phyloP scores from a whole-genome alignment of 2,797 vertebrate genomes.

The Sebastiscus albofasciatus region DNA sequence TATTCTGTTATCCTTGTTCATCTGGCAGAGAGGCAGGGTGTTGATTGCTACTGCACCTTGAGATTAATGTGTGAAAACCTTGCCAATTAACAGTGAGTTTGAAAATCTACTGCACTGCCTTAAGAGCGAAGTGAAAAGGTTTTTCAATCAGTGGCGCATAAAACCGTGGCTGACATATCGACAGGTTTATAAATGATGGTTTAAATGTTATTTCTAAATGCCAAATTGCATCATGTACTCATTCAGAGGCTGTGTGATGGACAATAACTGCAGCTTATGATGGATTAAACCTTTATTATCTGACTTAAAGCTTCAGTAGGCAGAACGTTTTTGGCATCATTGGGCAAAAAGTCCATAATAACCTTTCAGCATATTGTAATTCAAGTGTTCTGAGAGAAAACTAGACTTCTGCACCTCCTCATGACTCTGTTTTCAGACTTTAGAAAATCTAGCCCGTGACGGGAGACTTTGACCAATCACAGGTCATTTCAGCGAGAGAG shows the following conservation, averaged over 20 bases:
- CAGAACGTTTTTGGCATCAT: too few relatives aligned
- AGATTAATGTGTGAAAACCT: constrained; percentile 34
- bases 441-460: rapidly evolving
- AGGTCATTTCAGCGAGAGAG: too few relatives aligned
- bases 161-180: neutral
- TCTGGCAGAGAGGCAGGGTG: constrained; percentile 20
- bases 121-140: neutral
- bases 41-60: constrained; percentile 48
- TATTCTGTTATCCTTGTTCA: constrained; percentile 13
- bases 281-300: neutral
- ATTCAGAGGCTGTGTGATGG: neutral
- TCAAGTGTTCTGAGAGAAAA: too few relatives aligned
- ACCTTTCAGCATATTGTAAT: too few relatives aligned
- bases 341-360: too few relatives aligned
- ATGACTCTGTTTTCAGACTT: too few relatives aligned
- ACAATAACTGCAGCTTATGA: neutral
- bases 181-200: neutral
- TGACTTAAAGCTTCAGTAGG: neutral
- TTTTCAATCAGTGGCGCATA: neutral
- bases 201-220: neutral
- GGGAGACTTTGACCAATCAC: too few relatives aligned
- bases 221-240: neutral
- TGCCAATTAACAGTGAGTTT: constrained; percentile 28
- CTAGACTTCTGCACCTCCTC: too few relatives aligned
- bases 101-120: neutral